Evolutionary conservation across 2,113 vertebrate species (phyloP), one percentile per base, ranked within the genome.

Genomic region (Cyprinodon variegatus): DNA sequence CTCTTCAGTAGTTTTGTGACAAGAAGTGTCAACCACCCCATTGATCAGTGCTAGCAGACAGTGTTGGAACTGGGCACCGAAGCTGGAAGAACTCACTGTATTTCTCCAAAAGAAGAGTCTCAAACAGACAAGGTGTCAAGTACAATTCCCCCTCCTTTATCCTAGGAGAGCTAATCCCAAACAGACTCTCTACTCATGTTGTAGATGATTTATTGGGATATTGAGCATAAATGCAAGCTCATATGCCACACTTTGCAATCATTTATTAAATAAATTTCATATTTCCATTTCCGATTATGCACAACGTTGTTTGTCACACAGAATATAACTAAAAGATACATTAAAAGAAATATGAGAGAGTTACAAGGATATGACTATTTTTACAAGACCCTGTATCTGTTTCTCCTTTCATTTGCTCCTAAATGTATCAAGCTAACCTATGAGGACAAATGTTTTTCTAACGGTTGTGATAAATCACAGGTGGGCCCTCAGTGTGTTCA

Each of bases 391-490:
- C 15, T 20, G 68, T 53, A 39, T 79, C 22, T 82, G 75, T 83
- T 65, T 74, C 81, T 68, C 15, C 50, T 50, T n/a, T 37, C 60
- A 65, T 61, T 46, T 29, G 20, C 65, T 41, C 65, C 76, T 76
- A 77, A 63, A 75, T 37, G 0, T 66, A 77, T 74, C 75, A 77
- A 41, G 65, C 79, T 79, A 66, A 67, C 75, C 66, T 20, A 65
- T 79, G n/a, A 74, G 50, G 67, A 77, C 67, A 46, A 50, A 20
- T 61, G 68, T 66, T 82, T 29, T 77, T 61, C 68, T 46, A 41
- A 50, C 72, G 67, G 76, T 74, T 67, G 80, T 82, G 83, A 89
- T 81, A 86, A 76, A 84, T 86, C 73, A 20, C 37, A 81, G 72
- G 71, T 76, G 70, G 68, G 64, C 61, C 77, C 46, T 72, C 12